Evolutionary conservation across 1,140 invertebrate genomes (phyloP).

Genomic region (Pteromalus puparum): DNA sequence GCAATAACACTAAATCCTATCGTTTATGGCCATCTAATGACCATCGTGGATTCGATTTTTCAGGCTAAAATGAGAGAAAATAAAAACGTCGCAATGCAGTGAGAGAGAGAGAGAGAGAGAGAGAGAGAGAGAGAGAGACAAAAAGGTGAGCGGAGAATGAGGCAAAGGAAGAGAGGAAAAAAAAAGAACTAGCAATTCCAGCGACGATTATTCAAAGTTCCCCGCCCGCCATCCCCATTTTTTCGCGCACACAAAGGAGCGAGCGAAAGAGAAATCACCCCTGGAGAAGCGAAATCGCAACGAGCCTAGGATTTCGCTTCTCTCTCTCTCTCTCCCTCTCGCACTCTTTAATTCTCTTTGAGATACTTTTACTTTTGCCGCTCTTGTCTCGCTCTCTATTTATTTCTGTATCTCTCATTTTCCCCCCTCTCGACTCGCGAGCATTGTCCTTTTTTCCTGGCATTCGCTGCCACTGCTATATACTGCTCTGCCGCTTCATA

Average conservation of each 20-base stretch:
- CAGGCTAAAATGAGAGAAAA: conserved; percentile 45
- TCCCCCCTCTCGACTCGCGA: background rate
- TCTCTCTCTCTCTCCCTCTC: background rate
- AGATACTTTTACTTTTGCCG: conserved; percentile 38
- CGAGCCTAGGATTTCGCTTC: conserved; percentile 31
- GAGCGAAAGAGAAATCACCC: conserved; percentile 47
- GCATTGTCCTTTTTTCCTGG: background rate
- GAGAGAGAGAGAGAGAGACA: conserved; percentile 15
- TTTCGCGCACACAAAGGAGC: conserved; percentile 47
- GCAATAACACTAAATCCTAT: conserved; percentile 53
- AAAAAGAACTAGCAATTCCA: conserved; percentile 50
- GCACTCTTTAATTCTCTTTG: conserved; percentile 48
- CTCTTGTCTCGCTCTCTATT: conserved; percentile 30
- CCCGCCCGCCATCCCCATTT: conserved; percentile 35
- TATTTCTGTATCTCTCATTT: conserved; percentile 38
- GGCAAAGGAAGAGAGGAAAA: conserved; percentile 27
- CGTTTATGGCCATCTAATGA: conserved; percentile 50
- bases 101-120: background rate
- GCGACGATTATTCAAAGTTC: conserved; percentile 52
- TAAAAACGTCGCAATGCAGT: conserved; percentile 28
- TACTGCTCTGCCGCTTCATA: background rate
- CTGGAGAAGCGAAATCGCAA: conserved; percentile 34
- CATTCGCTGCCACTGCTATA: no score
- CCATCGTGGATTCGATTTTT: conserved; percentile 50
- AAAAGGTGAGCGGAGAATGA: background rate